Evolutionary conservation across 2,888 invertebrate genomes (phyloP).

Genomic region (Brenthis hecate): DNA sequence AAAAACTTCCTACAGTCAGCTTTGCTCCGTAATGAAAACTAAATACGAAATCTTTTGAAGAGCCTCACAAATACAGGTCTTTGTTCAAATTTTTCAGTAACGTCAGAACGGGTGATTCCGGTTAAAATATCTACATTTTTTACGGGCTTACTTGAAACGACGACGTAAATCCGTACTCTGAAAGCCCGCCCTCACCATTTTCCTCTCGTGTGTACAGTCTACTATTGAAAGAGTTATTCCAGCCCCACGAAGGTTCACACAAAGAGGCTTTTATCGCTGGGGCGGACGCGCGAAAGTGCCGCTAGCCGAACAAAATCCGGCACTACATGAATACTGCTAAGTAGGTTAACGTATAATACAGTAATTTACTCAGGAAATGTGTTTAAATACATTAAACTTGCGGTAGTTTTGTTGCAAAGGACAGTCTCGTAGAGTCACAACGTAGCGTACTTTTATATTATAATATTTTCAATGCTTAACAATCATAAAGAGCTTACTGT

Average conservation of each 20-base stretch:
- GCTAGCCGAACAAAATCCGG: slow-evolving; percentile 59
- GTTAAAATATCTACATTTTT: slow-evolving; percentile 38
- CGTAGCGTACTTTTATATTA: too few species aligned
- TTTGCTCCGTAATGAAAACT: slow-evolving; percentile 22
- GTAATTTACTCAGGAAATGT: slow-evolving; percentile 22
- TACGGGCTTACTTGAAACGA: slow-evolving; percentile 38
- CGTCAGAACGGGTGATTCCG: slow-evolving; percentile 35
- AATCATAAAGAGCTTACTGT: background rate
- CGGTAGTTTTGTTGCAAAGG: background rate
- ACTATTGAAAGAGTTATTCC: slow-evolving; percentile 65
- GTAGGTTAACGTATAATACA: slow-evolving; percentile 38
- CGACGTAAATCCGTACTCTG: slow-evolving; percentile 41
- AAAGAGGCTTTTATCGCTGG: slow-evolving; percentile 72
- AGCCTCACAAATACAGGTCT: slow-evolving; percentile 25
- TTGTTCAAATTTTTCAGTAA: slow-evolving; percentile 28
- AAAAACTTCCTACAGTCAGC: slow-evolving; percentile 4
- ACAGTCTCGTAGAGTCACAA: background rate
- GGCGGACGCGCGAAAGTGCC: slow-evolving; percentile 55
- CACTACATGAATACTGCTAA: slow-evolving; percentile 61
- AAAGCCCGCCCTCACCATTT: slow-evolving; percentile 42
- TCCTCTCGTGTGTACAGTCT: slow-evolving; percentile 57
- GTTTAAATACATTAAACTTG: slow-evolving; percentile 6
- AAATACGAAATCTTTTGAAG: slow-evolving; percentile 30
- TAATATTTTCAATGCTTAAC: background rate
- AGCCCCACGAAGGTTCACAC: slow-evolving; percentile 54